phyloP scores from a whole-genome alignment of 2,888 invertebrate genomes.

The Craniophora ligustri region DNA sequence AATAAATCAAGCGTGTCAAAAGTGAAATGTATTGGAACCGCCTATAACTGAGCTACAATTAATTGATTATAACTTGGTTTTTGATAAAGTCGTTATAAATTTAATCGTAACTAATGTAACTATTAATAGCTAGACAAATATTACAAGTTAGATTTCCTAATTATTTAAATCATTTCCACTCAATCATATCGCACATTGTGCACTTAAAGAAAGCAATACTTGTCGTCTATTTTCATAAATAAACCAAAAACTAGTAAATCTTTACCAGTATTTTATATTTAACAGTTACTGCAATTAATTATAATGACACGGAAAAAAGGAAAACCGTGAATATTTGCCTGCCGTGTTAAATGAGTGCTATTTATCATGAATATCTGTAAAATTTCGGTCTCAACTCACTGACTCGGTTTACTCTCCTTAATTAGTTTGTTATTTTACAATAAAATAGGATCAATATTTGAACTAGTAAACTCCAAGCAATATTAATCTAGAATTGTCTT shows the following conservation, averaged over 20 bases:
- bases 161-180: background rate
- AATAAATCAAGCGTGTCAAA: slow-evolving; percentile 10
- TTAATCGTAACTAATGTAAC: no score
- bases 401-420: slow-evolving; percentile 18
- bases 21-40: slow-evolving; percentile 23
- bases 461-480: slow-evolving; percentile 43
- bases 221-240: background rate
- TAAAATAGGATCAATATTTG: slow-evolving; percentile 50
- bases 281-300: slow-evolving; percentile 15
- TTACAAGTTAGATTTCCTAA: no score
- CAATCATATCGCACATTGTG: background rate
- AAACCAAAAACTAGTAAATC: background rate
- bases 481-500: slow-evolving; percentile 50
- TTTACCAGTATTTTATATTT: background rate
- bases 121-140: no score
- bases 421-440: slow-evolving; percentile 24
- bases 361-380: slow-evolving; percentile 11
- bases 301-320: slow-evolving; percentile 10
- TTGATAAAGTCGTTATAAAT: slow-evolving; percentile 3
- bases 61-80: slow-evolving; percentile 6
- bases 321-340: background rate
- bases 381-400: slow-evolving; percentile 3
- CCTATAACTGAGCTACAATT: background rate
- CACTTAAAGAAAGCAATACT: background rate
- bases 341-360: slow-evolving; percentile 4